These are phyloP conservation scores for Orchestia grillus DNA, from an alignment of 1,140 invertebrate species.

Conservation along the genomic window DNA sequence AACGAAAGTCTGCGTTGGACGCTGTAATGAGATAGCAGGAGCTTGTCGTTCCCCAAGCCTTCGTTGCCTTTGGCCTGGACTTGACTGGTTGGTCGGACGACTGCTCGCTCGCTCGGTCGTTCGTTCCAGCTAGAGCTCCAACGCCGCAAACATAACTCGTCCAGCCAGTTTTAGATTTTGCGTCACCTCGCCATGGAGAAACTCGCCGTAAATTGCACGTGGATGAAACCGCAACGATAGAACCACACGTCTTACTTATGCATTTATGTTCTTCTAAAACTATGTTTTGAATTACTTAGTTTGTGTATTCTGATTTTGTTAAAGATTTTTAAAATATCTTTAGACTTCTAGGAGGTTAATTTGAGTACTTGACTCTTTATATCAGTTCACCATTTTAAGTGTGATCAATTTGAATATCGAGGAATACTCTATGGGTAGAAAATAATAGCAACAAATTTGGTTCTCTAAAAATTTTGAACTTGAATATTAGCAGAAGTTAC, in stretches of 20 bases:
- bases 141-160: slow-evolving; percentile 46
- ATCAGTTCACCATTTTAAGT: too few relatives aligned
- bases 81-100: slow-evolving; percentile 51
- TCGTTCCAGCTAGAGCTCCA: slow-evolving; percentile 53
- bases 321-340: background rate
- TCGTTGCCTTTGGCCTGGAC: slow-evolving; percentile 56
- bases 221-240: slow-evolving; percentile 18
- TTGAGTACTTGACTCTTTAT: too few relatives aligned
- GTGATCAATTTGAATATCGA: too few relatives aligned
- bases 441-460: too few relatives aligned
- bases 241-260: background rate
- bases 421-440: too few relatives aligned
- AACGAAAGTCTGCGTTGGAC: slow-evolving; percentile 52
- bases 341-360: background rate
- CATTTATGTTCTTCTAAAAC: background rate
- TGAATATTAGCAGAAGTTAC: too few relatives aligned
- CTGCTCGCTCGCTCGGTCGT: slow-evolving; percentile 41
- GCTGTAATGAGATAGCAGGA: slow-evolving; percentile 54
- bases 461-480: too few relatives aligned
- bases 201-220: slow-evolving; percentile 42
- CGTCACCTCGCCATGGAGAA: slow-evolving; percentile 53
- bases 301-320: too few relatives aligned
- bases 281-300: background rate
- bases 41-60: slow-evolving; percentile 55
- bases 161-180: slow-evolving; percentile 54